phyloP scores from a whole-genome alignment of 1,140 invertebrate genomes.

The Cherax quadricarinatus region DNA sequence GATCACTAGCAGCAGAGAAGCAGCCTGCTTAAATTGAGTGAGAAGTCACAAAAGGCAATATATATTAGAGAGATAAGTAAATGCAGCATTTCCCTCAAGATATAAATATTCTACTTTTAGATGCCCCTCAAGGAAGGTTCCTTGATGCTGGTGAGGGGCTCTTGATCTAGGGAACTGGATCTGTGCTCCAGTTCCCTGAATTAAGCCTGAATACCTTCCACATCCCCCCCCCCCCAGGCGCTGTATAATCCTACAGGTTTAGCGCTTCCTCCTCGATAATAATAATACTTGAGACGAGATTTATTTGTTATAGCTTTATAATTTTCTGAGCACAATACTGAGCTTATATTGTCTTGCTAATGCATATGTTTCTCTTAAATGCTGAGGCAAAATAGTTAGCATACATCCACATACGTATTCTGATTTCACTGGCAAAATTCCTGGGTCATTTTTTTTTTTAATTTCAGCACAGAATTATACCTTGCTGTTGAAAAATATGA shows the following conservation, averaged over 20 bases:
- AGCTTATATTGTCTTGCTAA: slow-evolving; percentile 3
- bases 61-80: neutral
- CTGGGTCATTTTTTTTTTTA: neutral
- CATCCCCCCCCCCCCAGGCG: too few species aligned
- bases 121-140: too few species aligned
- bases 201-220: too few species aligned
- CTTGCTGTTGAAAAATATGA: neutral
- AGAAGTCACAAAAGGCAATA: slow-evolving; percentile 1
- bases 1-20: slow-evolving; percentile 5
- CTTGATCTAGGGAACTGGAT: too few species aligned
- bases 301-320: neutral
- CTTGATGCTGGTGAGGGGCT: too few species aligned
- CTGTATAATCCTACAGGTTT: too few species aligned
- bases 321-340: neutral
- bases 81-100: neutral
- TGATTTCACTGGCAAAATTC: neutral
- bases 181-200: too few species aligned
- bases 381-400: slow-evolving; percentile 4
- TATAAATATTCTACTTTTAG: neutral
- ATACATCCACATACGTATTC: neutral
- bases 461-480: neutral
- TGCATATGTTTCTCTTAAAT: slow-evolving; percentile 17
- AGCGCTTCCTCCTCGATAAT: too few species aligned
- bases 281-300: too few species aligned
- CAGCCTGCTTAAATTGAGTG: slow-evolving; percentile 4